Conservation (phyloP, 2,888 invertebrate species). For the Drosophila limbata region DNA sequence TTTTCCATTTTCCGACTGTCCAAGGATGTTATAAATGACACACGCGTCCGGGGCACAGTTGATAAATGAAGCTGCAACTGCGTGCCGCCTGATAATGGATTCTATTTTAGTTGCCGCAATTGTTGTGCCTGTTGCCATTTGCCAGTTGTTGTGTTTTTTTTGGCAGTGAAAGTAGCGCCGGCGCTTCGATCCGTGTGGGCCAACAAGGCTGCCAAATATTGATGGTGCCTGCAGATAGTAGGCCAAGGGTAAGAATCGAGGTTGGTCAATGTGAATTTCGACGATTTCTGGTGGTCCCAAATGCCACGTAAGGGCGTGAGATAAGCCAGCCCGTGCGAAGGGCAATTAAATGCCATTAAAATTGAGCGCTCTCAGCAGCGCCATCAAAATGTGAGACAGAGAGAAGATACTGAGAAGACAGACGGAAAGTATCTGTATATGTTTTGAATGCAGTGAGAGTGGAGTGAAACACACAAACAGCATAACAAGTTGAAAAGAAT, state of each 20-base stretch:
- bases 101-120: constrained; percentile 40
- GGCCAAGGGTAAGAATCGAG: constrained; percentile 39
- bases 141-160: constrained; percentile 32
- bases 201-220: constrained; percentile 49
- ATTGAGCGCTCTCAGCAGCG: constrained; percentile 32
- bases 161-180: constrained; percentile 76
- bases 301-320: constrained; percentile 48
- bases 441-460: constrained; percentile 58
- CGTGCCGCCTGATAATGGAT: constrained; percentile 59
- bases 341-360: constrained; percentile 80
- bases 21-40: constrained; percentile 70
- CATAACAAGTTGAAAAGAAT: constrained; percentile 63
- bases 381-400: constrained; percentile 50
- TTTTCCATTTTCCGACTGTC: constrained; percentile 10
- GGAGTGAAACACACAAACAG: constrained; percentile 26
- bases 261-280: constrained; percentile 35
- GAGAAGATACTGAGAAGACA: constrained; percentile 23
- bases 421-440: constrained; percentile 62
- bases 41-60: constrained; percentile 53
- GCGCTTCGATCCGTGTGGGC: constrained; percentile 58
- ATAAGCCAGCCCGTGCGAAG: constrained; percentile 67
- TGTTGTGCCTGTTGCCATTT: constrained; percentile 21
- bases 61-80: constrained; percentile 70
- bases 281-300: constrained; percentile 66
- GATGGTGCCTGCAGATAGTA: constrained; percentile 50